A percentile compares a stretch with the other conserved stretches of the same genome.
phyloP scores from a whole-genome alignment of 2,888 invertebrate genomes.

The Cheilosia urbana region DNA sequence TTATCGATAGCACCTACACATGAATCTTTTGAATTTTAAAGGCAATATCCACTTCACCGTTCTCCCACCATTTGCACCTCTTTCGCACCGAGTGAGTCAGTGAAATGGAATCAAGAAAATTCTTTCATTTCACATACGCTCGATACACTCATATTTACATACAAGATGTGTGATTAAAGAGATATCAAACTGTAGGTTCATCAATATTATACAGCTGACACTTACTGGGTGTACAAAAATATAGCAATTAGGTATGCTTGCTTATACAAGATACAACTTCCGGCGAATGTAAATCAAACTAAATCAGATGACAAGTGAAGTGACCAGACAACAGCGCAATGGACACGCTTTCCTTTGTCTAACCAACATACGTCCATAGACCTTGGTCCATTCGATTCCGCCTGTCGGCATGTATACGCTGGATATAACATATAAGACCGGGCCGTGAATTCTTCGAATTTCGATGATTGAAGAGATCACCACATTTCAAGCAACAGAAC shows the following conservation, averaged over 20 bases:
- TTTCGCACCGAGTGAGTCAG: conserved; percentile 57
- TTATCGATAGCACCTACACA: conserved; percentile 54
- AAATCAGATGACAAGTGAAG: not conserved
- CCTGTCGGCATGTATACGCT: conserved; percentile 4
- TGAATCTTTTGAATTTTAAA: conserved; percentile 45
- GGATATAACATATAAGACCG: conserved; percentile 49
- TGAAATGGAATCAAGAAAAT: conserved; percentile 53
- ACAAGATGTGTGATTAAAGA: conserved; percentile 7
- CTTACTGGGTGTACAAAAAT: conserved; percentile 5
- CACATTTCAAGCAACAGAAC: conserved; percentile 40
- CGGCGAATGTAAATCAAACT: conserved; percentile 5
- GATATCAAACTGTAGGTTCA: not conserved
- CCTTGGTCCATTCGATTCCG: not conserved
- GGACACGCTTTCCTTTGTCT: conserved; percentile 13
- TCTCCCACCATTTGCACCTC: conserved; percentile 57
- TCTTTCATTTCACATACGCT: conserved; percentile 17
- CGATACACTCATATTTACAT: not conserved
- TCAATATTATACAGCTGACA: conserved; percentile 36
- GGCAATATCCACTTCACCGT: conserved; percentile 52
- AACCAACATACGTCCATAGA: not conserved
- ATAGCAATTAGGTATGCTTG: not conserved
- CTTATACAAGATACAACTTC: conserved; percentile 7
- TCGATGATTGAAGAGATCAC: conserved; percentile 61
- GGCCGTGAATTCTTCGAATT: conserved; percentile 64
- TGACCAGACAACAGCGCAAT: not conserved